phyloP scores from a whole-genome alignment of 2,797 vertebrate genomes.

The Rhinella marina region DNA sequence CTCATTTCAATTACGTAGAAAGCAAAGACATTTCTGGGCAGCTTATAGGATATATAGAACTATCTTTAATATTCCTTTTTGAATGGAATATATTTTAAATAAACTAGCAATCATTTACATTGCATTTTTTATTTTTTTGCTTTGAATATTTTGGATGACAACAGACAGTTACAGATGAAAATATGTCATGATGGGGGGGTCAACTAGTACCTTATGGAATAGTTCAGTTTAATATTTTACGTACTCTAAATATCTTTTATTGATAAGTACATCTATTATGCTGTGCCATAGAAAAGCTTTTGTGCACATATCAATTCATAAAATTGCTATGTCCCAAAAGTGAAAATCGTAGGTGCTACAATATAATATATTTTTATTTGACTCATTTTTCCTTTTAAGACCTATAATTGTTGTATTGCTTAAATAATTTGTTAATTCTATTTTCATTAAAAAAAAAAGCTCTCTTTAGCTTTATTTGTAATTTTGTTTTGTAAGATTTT shows the following conservation, averaged over 20 bases:
- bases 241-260: neutral
- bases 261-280: neutral
- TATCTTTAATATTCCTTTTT: neutral
- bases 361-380: neutral
- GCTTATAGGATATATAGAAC: neutral
- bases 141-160: neutral
- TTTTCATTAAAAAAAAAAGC: neutral
- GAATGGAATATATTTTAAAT: neutral
- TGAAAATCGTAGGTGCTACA: neutral
- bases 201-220: neutral
- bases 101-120: neutral
- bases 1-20: neutral
- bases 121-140: neutral
- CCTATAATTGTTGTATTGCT: neutral
- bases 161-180: neutral
- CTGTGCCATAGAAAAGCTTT: neutral
- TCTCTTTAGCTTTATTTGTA: neutral
- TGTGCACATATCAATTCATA: neutral
- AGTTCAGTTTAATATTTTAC: neutral
- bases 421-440: neutral
- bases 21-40: neutral
- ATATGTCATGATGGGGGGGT: neutral
- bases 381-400: neutral
- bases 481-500: too few species aligned
- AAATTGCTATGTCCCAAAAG: neutral